These are phyloP conservation scores for Acrocephalus arundinaceus DNA, from an alignment of 2,113 vertebrate species.

Conservation along the genomic window DNA sequence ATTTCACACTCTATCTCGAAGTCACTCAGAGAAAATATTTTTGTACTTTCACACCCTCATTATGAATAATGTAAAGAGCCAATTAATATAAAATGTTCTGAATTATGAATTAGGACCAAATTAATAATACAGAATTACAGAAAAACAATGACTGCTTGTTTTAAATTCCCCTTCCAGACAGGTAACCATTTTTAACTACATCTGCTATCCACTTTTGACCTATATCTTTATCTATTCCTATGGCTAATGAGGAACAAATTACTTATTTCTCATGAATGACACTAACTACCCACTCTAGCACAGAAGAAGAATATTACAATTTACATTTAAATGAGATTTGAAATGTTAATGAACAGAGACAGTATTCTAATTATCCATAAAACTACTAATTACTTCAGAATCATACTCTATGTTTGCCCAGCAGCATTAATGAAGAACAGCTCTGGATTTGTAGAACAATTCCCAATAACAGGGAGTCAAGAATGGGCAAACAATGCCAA, in stretches of 20 bases:
- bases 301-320: constrained; percentile 83
- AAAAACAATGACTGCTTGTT: constrained; percentile 22
- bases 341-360: constrained; percentile 84
- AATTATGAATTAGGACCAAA: constrained; percentile 44
- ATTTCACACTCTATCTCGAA: background rate
- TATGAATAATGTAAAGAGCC: background rate
- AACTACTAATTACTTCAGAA: constrained; percentile 73
- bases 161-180: constrained; percentile 25
- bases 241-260: constrained; percentile 78
- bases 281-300: constrained; percentile 78
- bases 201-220: constrained; percentile 67
- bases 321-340: constrained; percentile 87
- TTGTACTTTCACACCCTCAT: background rate
- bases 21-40: constrained; percentile 33
- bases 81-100: constrained; percentile 39
- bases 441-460: background rate
- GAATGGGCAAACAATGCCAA: background rate
- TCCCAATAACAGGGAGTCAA: background rate
- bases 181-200: constrained; percentile 57
- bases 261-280: constrained; percentile 82
- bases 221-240: constrained; percentile 69
- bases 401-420: background rate
- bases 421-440: background rate
- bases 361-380: constrained; percentile 81
- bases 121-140: constrained; percentile 48